Base-by-base conservation (phyloP, 2,797 vertebrate species). In the Sphaeramia orbicularis region DNA sequence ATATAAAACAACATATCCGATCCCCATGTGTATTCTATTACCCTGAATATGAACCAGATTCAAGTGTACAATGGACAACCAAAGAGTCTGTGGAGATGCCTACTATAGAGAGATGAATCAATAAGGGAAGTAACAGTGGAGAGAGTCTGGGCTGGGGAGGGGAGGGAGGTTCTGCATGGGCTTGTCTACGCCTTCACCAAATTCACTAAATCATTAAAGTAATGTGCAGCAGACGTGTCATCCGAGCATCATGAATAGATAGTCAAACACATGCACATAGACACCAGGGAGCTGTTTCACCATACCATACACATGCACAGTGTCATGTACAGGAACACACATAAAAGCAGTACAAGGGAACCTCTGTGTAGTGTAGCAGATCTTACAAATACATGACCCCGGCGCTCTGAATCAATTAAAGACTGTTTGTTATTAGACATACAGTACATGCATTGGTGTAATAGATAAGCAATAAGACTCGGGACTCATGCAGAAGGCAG, bases 171-270 rank as follows among this genome's bases (percentile, higher is more conserved):
- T 27, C 24, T 27, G 4, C 24, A 10, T 9, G 32, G 32, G 6
- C 24, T 27, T 35, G 32, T 35, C 32, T 35, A 75, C 64, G 71
- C 75, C 69, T 15, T 42, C 44, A 76, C 70, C 78, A 59, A 83
- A 78, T 74, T 86, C 87, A 66, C 60, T 86, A 89, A 89, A 91
- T 91, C 83, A 83, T 60, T 1, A 44, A 32, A 19, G 68, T 91
- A 91, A 92, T 84, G 76, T 58, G 74, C 77, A 84, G 68, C 90
- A 90, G 87, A 57, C 79, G 72, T 67, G 77, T 87, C 87, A 70
- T 82, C 45, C 5, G 61, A 84, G 65, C 74, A 73, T 76, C 80
- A 76, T 61, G 24, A 27, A 27, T 1, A 6, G 24, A 27, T 27
- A 27, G 24, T 27, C 24, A 27, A 27, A 14, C 69, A 81, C 74